Evolutionary conservation across 1,140 invertebrate species (phyloP).

Genomic region (Aphis gossypii): DNA sequence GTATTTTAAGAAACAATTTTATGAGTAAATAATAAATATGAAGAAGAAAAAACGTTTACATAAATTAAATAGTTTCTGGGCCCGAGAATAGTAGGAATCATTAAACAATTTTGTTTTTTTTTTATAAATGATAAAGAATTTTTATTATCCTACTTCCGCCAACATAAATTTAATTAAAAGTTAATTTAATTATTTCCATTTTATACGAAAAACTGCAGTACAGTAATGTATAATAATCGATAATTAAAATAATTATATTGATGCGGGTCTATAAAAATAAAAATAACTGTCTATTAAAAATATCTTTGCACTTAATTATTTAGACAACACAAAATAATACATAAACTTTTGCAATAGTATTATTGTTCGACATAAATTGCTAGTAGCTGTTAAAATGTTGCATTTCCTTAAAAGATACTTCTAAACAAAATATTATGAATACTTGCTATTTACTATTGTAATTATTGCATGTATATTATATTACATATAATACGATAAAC

Average conservation of each 20-base stretch:
- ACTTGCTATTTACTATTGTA: not conserved
- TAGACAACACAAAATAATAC: not conserved
- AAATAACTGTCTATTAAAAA: not conserved
- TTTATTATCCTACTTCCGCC: not conserved
- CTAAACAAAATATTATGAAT: not conserved
- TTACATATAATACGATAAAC: not conserved
- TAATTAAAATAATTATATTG: not conserved
- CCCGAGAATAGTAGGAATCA: not conserved
- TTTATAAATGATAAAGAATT: not conserved
- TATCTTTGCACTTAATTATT: not conserved
- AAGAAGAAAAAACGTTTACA: not conserved
- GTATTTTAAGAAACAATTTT: not conserved
- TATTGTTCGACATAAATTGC: not conserved
- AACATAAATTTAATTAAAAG: constrained; percentile 4
- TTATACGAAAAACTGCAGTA: not conserved
- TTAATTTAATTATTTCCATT: not conserved
- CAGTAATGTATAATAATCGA: not conserved
- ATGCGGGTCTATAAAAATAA: not conserved
- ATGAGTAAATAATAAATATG: not conserved
- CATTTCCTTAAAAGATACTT: not conserved
- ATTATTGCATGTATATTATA: not conserved
- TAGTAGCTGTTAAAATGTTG: not conserved
- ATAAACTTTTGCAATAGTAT: not conserved
- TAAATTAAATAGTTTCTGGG: not conserved
- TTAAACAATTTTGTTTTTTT: not conserved